phyloP scores from a whole-genome alignment of 2,113 vertebrate species.

The Podarcis muralis region DNA sequence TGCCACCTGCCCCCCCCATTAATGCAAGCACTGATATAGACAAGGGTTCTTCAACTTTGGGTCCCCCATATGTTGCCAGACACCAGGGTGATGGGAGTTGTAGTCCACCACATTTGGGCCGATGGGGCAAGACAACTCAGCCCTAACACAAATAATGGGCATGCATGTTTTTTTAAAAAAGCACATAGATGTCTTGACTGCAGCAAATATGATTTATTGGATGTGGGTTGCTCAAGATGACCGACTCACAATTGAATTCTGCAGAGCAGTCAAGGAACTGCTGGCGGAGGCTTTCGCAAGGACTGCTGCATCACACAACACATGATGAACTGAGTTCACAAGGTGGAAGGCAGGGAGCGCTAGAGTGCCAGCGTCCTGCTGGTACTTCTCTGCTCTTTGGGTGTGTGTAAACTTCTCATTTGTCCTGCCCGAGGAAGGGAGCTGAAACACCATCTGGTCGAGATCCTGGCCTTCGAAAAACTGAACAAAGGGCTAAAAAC shows the following conservation, averaged over 20 bases:
- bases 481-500: fast-evolving
- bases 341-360: not conserved
- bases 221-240: slow-evolving; percentile 33
- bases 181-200: too few species aligned
- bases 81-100: too few species aligned
- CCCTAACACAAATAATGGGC: not conserved
- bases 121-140: not conserved
- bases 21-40: not conserved
- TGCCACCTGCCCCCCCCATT: not conserved
- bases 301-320: fast-evolving
- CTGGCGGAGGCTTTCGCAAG: fast-evolving
- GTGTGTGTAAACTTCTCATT: not conserved
- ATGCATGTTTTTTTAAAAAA: not conserved
- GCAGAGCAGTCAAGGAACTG: slow-evolving; percentile 5
- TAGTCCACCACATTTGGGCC: too few species aligned
- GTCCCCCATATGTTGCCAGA: too few species aligned
- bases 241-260: slow-evolving; percentile 4
- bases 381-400: fast-evolving
- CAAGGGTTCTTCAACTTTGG: too few species aligned
- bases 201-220: slow-evolving; percentile 50
- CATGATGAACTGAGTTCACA: fast-evolving
- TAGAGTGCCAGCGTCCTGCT: fast-evolving
- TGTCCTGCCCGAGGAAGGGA: fast-evolving
- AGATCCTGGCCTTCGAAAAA: fast-evolving
- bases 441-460: not conserved